Base-by-base conservation (phyloP, 2,888 invertebrate species). In the Hypena proboscidalis region DNA sequence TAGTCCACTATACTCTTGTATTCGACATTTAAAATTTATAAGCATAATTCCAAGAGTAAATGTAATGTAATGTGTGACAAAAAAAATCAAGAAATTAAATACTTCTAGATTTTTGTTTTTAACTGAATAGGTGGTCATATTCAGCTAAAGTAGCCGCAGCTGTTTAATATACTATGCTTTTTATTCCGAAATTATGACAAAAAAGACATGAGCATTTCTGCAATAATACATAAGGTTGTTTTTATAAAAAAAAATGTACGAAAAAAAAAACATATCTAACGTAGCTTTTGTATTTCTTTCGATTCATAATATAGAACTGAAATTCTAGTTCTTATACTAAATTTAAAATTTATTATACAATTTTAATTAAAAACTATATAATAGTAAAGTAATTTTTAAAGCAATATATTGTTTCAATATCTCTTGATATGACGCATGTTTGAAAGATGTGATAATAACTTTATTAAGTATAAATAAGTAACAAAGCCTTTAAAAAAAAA, bases 361-460 rank as follows among this genome's bases (percentile, higher is more conserved):
- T n/a, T n/a, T n/a, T n/a, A n/a, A n/a, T n/a, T n/a, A n/a, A n/a
- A n/a, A n/a, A n/a, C n/a, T n/a, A n/a, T n/a, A n/a, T n/a, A n/a
- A 22, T 0, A n/a, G 10, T 1, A 15, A 26, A 26, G 21, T 32
- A 6, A n/a, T n/a, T n/a, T n/a, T n/a, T n/a, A n/a, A n/a, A n/a
- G n/a, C n/a, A 20, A 21, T 26, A 7, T 22, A 20, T 22, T 35
- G 19, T 32, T 5, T 26, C 27, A 39, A 30, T 29, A 34, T 31
- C 37, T 23, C 14, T 40, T 34, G 34, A 33, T 36, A 23, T 15
- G 31, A 25, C 3, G 7, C 36, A 26, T 49, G 17, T 41, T 45
- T 36, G 17, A 56, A 53, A 25, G 14, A 62, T 66, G 63, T 63
- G 62, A 62, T 66, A 62, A 58, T 49, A 46, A 60, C 33, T 36